A percentile compares a stretch with the other conserved stretches of the same genome.
Evolutionary conservation across 1,140 invertebrate species (phyloP).

Genomic region (Eciton burchellii): DNA sequence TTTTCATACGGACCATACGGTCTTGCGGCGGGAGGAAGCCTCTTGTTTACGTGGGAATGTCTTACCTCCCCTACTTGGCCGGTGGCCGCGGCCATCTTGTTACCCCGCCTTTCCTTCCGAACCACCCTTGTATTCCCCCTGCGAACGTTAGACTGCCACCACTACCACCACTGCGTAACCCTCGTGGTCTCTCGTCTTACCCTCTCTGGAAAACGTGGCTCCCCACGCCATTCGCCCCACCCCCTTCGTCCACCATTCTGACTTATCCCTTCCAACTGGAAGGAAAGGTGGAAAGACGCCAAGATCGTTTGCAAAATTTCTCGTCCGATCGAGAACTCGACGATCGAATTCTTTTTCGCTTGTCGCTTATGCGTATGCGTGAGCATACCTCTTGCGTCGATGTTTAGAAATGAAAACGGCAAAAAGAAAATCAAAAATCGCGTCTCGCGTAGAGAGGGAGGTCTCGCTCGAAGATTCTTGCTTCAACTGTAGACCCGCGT

Average conservation of each 20-base stretch:
- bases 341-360: constrained; percentile 17
- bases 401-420: no score
- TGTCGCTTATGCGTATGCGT: no score
- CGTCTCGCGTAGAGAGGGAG: no score
- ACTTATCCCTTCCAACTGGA: constrained; percentile 72
- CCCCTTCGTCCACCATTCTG: constrained; percentile 69
- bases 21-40: constrained; percentile 5
- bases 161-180: constrained; percentile 67
- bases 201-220: constrained; percentile 73
- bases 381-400: not conserved
- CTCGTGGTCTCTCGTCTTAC: constrained; percentile 77
- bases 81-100: constrained; percentile 79
- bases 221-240: constrained; percentile 74
- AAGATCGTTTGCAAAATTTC: constrained; percentile 68
- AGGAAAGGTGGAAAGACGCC: constrained; percentile 62
- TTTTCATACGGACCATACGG: no score
- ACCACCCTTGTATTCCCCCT: constrained; percentile 74
- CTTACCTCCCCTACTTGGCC: constrained; percentile 79
- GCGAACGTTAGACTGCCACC: constrained; percentile 76
- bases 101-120: constrained; percentile 79
- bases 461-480: constrained; percentile 7
- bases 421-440: no score
- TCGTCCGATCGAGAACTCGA: constrained; percentile 57
- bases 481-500: constrained; percentile 6
- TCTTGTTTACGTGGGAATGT: constrained; percentile 76